Evolutionary conservation across 2,888 invertebrate genomes (phyloP).

Genomic region (Drosophila prostipennis): DNA sequence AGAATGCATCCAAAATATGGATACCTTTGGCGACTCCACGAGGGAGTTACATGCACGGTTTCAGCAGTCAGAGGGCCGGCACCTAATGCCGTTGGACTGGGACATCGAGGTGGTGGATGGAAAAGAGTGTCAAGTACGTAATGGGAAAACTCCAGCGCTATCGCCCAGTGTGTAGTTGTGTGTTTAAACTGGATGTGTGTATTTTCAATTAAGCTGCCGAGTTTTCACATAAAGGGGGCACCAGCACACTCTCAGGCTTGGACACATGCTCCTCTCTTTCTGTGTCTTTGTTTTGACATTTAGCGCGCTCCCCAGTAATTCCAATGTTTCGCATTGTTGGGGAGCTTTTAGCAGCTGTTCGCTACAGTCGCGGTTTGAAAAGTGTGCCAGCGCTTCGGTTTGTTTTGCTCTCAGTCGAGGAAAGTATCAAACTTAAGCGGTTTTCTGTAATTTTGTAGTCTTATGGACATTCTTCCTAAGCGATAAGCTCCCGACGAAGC

Average conservation of each 20-base stretch:
- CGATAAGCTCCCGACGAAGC: constrained; percentile 4
- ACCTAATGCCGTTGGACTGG: constrained; percentile 24
- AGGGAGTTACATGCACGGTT: constrained; percentile 14
- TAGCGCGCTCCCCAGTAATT: constrained; percentile 14
- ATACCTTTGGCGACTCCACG: constrained; percentile 46
- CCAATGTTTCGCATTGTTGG: constrained; percentile 26
- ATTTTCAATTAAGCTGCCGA: neutral
- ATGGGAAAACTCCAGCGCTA: neutral
- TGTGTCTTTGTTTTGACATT: constrained; percentile 12
- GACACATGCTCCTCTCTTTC: neutral
- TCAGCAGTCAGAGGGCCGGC: constrained; percentile 22
- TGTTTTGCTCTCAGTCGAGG: neutral
- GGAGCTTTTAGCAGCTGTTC: constrained; percentile 68
- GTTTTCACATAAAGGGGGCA: constrained; percentile 3
- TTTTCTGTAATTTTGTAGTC: neutral
- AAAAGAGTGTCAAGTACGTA: constrained; percentile 77
- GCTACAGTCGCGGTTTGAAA: constrained; percentile 42
- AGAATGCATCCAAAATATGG: constrained; percentile 51
- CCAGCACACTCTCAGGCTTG: neutral
- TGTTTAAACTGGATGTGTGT: neutral
- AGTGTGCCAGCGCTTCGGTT: neutral
- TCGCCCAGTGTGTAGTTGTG: neutral
- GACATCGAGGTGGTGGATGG: constrained; percentile 81
- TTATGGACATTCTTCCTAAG: neutral
- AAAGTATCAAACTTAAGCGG: neutral